Evolutionary conservation across 1,140 invertebrate species (phyloP).

Genomic region (Heliothis virescens): DNA sequence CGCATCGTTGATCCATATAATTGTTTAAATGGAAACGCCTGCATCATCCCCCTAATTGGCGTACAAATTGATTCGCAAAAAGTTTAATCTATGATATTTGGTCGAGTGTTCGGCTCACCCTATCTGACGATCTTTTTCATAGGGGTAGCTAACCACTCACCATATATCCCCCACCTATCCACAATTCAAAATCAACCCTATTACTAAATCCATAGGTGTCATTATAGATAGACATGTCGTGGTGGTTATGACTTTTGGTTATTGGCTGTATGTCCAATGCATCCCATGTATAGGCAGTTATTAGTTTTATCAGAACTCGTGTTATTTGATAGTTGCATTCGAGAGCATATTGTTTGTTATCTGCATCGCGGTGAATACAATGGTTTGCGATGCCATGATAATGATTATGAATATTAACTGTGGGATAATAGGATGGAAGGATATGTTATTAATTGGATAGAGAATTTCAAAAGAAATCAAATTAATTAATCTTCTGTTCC

Average conservation of each 20-base stretch:
- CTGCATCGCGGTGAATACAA: slow-evolving; percentile 4
- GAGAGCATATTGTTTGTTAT: slow-evolving; percentile 32
- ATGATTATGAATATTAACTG: slow-evolving; percentile 11
- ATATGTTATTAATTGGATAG: background rate
- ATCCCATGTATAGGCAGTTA: slow-evolving; percentile 26
- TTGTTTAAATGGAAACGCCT: slow-evolving; percentile 34
- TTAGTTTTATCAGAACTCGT: slow-evolving; percentile 36
- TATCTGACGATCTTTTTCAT: slow-evolving; percentile 25
- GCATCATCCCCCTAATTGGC: slow-evolving; percentile 51
- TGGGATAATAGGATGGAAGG: slow-evolving; percentile 1
- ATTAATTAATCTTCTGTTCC: too few species aligned
- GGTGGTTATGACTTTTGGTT: background rate
- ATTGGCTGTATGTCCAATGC: background rate
- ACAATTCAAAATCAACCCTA: background rate
- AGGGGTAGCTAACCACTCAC: background rate
- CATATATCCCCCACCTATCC: background rate
- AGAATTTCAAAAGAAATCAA: background rate
- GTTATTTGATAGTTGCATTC: slow-evolving; percentile 35
- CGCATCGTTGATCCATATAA: slow-evolving; percentile 25
- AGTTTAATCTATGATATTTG: slow-evolving; percentile 49
- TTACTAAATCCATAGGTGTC: background rate
- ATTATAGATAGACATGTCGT: background rate
- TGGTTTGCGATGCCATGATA: slow-evolving; percentile 5
- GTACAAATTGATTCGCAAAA: slow-evolving; percentile 48
- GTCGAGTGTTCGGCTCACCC: slow-evolving; percentile 16